phyloP scores from a whole-genome alignment of 2,113 vertebrate species.

The Scolopax mira region DNA sequence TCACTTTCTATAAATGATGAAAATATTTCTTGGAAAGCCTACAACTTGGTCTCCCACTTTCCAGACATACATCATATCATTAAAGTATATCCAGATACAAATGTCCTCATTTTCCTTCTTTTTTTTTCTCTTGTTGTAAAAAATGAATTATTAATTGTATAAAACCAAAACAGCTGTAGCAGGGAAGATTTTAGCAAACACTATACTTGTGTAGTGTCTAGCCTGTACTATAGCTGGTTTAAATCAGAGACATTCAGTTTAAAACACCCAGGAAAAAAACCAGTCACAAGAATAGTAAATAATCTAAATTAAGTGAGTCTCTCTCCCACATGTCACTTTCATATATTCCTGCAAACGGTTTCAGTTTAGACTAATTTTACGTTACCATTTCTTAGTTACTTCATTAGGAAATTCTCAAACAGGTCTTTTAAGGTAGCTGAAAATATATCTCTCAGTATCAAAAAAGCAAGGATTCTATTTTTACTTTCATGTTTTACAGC shows the following conservation, averaged over 20 bases:
- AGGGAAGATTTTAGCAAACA: background rate
- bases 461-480: background rate
- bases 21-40: background rate
- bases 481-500: background rate
- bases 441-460: background rate
- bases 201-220: background rate
- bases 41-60: background rate
- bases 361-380: background rate
- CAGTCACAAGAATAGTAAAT: background rate
- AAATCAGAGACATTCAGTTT: background rate
- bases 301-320: background rate
- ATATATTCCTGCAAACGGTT: background rate
- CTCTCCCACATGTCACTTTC: background rate
- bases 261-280: background rate
- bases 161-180: background rate
- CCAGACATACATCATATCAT: background rate
- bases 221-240: background rate
- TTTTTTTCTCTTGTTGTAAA: background rate
- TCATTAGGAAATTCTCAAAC: background rate
- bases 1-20: background rate
- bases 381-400: background rate
- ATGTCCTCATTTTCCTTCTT: background rate
- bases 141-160: background rate
- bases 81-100: background rate
- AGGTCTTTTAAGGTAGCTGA: background rate